A percentile compares a stretch with the other conserved stretches of the same genome.
These are phyloP conservation scores for Spermophilus dauricus DNA, from an alignment of 2,113 vertebrate species.

Conservation along the genomic window DNA sequence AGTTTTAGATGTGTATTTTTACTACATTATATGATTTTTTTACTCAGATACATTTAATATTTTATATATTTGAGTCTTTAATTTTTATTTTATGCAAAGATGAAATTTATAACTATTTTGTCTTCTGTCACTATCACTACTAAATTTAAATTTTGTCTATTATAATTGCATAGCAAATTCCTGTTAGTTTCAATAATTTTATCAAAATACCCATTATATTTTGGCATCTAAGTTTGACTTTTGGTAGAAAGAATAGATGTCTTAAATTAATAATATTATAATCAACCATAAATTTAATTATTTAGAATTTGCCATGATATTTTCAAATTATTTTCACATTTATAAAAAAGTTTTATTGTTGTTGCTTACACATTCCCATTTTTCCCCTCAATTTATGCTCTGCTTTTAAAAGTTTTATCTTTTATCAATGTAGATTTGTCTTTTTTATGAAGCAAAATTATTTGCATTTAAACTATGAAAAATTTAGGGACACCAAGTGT, in stretches of 20 bases:
- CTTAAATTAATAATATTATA: neutral
- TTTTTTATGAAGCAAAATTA: neutral
- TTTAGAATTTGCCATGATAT: neutral
- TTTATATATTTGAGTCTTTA: neutral
- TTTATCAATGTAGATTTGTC: neutral
- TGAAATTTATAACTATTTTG: neutral
- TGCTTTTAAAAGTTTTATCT: neutral
- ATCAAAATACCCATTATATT: neutral
- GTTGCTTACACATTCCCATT: neutral
- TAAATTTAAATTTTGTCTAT: neutral
- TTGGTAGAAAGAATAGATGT: neutral
- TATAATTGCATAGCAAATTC: neutral
- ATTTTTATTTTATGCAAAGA: slow-evolving; percentile 20
- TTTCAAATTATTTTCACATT: neutral
- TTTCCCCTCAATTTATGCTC: neutral
- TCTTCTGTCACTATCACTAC: neutral
- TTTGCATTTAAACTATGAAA: neutral
- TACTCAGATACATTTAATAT: neutral
- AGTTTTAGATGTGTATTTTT: neutral
- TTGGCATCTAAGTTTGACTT: neutral
- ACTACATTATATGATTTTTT: neutral
- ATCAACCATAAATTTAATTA: neutral
- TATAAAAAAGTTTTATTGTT: neutral
- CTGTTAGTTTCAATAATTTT: neutral
- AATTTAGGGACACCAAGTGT: neutral